Evolutionary conservation across 2,797 vertebrate species (phyloP), one percentile per base, ranked within the genome.

Genomic region (Sciaenops ocellatus): DNA sequence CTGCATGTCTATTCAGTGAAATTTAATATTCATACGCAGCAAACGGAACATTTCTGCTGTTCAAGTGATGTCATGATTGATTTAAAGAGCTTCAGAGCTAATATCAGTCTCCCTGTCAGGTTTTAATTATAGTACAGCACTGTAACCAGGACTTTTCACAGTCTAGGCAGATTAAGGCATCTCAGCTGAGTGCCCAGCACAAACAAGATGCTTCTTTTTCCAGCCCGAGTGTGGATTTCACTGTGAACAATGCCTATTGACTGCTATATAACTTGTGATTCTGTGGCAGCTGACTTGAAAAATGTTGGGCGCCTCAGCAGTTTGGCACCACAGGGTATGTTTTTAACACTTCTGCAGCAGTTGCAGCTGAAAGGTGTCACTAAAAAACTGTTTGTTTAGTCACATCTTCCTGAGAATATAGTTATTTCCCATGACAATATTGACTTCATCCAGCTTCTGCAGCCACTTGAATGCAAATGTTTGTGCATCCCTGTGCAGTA

Each of bases 271-370:
- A 69, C 85, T 77, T 83, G 90, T 88, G 89, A 91, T 82, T 78
- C 28, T 34, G 76, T 16, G 59, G 74, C 89, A 83, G 90, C 87
- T 92, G 90, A 92, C 87, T 59, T 2, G 2, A 47, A 50, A 79
- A 86, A 89, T 89, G 85, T 26, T 2, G 76, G 61, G 34, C 62
- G 63, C 69, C 54, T 60, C 24, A 47, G 17, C 55, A 59, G 20
- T 16, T 52, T 52, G 59, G 38, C 67, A 24, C 61, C 18, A 1
- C 54, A n/a, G 57, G 50, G 28, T 6, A 0, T 1, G 1, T 34
- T 30, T 54, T 50, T 30, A 38, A 13, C 30, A 1, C 26, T 1
- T 7, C 13, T 38, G 60, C 56, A 62, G 44, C 41, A 48, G 38
- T 18, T 26, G 17, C 8, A 50, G 46, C 34, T 12, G 20, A 46